These are phyloP conservation scores for Myotis myotis DNA, from an alignment of 2,797 vertebrate species.

Conservation along the genomic window DNA sequence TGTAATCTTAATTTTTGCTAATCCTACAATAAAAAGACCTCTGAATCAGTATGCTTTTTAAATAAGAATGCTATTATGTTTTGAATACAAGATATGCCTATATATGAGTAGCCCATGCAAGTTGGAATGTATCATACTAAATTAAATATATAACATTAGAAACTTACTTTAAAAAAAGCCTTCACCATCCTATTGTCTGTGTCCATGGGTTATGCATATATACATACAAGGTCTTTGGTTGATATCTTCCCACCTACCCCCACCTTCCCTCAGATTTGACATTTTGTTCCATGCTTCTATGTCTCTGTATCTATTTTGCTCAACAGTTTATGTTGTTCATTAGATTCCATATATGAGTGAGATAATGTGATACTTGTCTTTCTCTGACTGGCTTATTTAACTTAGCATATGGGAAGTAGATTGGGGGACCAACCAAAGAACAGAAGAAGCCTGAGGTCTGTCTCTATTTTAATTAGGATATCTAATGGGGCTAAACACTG, in stretches of 20 bases:
- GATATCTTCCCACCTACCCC: too few relatives aligned
- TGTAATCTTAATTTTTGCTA: slow-evolving; percentile 24
- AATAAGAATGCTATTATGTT: background rate
- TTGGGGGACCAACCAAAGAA: background rate
- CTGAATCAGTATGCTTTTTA: background rate
- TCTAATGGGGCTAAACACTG: background rate
- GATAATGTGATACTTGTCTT: too few relatives aligned
- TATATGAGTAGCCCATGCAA: background rate
- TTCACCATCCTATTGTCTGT: too few relatives aligned
- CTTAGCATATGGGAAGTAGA: background rate
- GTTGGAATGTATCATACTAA: background rate
- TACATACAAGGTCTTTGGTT: too few relatives aligned
- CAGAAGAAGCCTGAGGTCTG: background rate
- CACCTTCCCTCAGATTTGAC: too few relatives aligned
- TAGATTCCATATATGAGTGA: too few relatives aligned
- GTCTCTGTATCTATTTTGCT: too few relatives aligned
- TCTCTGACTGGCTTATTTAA: too few relatives aligned
- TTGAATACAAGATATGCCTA: background rate
- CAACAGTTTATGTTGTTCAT: too few relatives aligned
- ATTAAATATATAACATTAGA: background rate
- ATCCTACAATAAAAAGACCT: background rate
- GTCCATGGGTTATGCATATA: too few relatives aligned
- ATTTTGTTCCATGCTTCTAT: too few relatives aligned
- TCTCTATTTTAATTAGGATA: background rate
- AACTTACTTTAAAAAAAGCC: background rate